Base-by-base conservation (phyloP, 2,888 invertebrate genomes). In the Neria commutata region DNA sequence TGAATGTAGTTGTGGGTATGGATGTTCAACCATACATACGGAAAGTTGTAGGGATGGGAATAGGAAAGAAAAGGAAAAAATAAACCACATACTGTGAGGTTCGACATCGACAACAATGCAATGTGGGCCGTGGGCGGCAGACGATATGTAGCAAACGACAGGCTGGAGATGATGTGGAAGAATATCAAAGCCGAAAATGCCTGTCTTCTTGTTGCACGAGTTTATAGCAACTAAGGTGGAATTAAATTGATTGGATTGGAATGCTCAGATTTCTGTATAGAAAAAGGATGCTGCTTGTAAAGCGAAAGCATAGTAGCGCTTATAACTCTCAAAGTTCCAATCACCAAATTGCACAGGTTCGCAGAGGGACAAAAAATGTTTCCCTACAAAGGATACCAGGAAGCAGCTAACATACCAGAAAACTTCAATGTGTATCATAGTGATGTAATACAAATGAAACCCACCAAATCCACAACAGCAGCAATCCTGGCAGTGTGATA, bases 401-500 rank as follows among this genome's bases (percentile, higher is more conserved):
- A n/a, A n/a, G n/a, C n/a, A n/a, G n/a, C n/a, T n/a, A n/a, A n/a
- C n/a, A n/a, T n/a, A n/a, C n/a, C n/a, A n/a, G n/a, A n/a, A n/a
- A n/a, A n/a, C n/a, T n/a, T n/a, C n/a, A n/a, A n/a, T n/a, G n/a
- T n/a, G n/a, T n/a, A n/a, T n/a, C n/a, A n/a, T n/a, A n/a, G n/a
- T n/a, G n/a, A n/a, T n/a, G n/a, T n/a, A n/a, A n/a, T n/a, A n/a
- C n/a, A 40, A 37, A 25, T 37, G 25, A 40, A 25, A 52, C 83
- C 81, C 78, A 86, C 84, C 86, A 87, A 58, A 86, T 81, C 25
- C 76, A 74, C 8, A 87, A 74, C 62, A 87, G 83, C 3, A 84
- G 68, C 19, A 85, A 71, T 69, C 86, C 86, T 0, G 88, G 88
- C 48, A 86, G 71, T 3, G 87, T 86, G 62, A 88, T 84, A 23